A percentile compares a stretch with the other conserved stretches of the same genome.
Evolutionary conservation across 2,888 invertebrate species (phyloP).

Genomic region (Melangyna quadrimaculata): DNA sequence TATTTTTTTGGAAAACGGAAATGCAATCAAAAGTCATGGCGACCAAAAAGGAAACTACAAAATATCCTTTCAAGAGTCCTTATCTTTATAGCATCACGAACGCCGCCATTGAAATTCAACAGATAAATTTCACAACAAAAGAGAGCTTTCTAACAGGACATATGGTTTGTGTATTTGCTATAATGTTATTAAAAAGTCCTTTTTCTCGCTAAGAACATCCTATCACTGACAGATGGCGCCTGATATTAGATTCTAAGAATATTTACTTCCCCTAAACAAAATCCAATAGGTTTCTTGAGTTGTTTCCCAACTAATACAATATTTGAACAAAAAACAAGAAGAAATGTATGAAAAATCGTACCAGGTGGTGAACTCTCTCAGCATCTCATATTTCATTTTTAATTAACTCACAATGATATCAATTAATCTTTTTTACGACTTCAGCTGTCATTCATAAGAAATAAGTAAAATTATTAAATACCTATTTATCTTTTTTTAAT

Average conservation of each 20-base stretch:
- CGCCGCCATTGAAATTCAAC: not conserved
- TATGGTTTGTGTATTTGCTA: conserved; percentile 43
- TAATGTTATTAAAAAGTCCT: conserved; percentile 23
- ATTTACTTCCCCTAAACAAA: not conserved
- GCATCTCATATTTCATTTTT: conserved; percentile 7
- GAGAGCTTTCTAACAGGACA: conserved; percentile 12
- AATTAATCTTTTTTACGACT: conserved; percentile 62
- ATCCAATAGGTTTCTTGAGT: not conserved
- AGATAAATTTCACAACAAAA: not conserved
- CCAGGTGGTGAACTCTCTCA: not conserved
- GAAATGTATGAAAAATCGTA: not conserved
- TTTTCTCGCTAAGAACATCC: not conserved
- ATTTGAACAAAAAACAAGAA: not conserved
- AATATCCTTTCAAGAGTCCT: conserved; percentile 21
- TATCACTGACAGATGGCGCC: conserved; percentile 29
- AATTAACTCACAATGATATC: conserved; percentile 22
- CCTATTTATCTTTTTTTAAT: conserved; percentile 42
- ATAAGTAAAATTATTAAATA: conserved; percentile 34
- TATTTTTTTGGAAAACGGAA: not conserved
- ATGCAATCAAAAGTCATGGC: not conserved
- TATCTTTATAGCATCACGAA: not conserved
- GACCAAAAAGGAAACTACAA: not conserved
- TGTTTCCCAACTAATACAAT: not conserved
- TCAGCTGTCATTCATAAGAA: conserved; percentile 45
- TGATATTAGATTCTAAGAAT: not conserved